Conservation (phyloP, 2,797 vertebrate species). For the Trachops cirrhosus region DNA sequence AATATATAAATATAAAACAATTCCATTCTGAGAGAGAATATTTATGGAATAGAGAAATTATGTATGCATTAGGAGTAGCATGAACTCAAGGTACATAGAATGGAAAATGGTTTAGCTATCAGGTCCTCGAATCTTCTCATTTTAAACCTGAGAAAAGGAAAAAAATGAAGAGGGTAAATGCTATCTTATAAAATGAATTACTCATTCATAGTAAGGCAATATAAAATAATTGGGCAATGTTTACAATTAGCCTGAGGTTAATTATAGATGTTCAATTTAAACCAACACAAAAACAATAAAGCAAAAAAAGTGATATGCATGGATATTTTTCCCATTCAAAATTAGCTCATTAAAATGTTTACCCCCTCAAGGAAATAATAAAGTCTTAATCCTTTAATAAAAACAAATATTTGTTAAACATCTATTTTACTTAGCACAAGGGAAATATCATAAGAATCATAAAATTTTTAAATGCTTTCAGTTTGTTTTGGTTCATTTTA, state of each 20-base stretch:
- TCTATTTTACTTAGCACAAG: not conserved
- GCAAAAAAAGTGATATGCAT: not conserved
- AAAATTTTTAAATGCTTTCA: not conserved
- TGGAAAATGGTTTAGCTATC: not conserved
- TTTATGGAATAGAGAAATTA: conserved; percentile 48
- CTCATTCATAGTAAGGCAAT: not conserved
- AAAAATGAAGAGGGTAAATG: not conserved
- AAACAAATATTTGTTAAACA: not conserved
- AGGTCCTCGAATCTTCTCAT: not conserved
- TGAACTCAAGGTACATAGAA: not conserved
- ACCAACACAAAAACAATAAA: not conserved
- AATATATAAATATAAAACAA: conserved; percentile 64
- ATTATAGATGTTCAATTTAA: not conserved
- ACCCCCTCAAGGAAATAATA: not conserved
- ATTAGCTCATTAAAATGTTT: conserved; percentile 13
- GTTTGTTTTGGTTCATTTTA: not conserved
- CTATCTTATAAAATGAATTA: not conserved
- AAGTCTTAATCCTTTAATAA: not conserved
- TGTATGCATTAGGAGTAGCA: not conserved
- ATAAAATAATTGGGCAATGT: not conserved
- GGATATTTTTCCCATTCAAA: not conserved
- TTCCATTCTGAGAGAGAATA: conserved; percentile 35
- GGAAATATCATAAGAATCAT: not conserved
- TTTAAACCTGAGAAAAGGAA: not conserved
- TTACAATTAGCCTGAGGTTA: not conserved